phyloP scores from a whole-genome alignment of 2,113 vertebrate genomes.

The Boulengeromyrus knoepffleri region DNA sequence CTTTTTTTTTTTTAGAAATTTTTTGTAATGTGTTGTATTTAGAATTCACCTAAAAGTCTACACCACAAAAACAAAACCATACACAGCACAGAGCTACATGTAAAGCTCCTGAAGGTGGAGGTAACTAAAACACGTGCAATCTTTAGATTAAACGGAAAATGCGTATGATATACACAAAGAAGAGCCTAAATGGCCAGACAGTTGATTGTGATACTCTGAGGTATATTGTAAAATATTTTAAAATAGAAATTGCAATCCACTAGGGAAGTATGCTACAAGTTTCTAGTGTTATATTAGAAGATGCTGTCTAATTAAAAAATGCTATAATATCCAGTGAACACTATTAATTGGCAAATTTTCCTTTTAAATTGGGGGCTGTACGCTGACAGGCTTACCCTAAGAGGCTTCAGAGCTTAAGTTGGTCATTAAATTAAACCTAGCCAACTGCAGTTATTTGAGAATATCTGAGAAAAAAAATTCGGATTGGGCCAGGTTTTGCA shows the following conservation, averaged over 20 bases:
- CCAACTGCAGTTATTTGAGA: neutral
- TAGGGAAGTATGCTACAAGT: neutral
- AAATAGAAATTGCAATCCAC: neutral
- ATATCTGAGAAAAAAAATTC: neutral
- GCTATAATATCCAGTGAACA: neutral
- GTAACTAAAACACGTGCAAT: neutral
- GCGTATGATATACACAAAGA: neutral
- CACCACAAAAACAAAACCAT: no score
- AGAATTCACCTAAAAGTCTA: neutral
- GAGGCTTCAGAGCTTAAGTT: neutral
- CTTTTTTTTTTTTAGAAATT: neutral
- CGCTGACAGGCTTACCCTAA: neutral
- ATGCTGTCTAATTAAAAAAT: neutral
- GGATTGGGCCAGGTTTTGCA: slow-evolving; percentile 39
- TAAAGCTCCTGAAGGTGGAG: neutral
- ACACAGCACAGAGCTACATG: no score
- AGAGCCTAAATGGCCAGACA: neutral
- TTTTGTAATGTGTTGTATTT: neutral
- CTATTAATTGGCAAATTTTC: neutral
- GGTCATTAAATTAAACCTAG: slow-evolving; percentile 10
- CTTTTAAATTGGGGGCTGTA: neutral
- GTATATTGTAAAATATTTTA: neutral
- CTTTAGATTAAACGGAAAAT: neutral
- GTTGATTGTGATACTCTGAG: neutral
- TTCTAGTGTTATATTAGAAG: neutral